Percentiles rank a stretch among this genome's conserved stretches.
Evolutionary conservation across 1,140 invertebrate species (phyloP).

Genomic region (Solen grandis): DNA sequence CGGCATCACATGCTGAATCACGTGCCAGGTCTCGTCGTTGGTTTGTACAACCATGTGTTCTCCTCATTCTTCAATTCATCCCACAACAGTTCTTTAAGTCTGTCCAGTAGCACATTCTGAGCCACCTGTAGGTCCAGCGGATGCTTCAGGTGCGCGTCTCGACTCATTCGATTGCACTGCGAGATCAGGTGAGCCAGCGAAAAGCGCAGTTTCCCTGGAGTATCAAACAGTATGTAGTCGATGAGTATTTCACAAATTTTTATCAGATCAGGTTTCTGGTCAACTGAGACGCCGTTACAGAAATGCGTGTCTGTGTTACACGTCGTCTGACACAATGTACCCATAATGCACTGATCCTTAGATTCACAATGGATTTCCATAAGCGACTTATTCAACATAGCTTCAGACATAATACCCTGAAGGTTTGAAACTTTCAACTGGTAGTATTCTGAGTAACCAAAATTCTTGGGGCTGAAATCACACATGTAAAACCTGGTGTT

Average conservation of each 20-base stretch:
- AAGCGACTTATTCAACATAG: conserved; percentile 51
- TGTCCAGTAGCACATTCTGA: conserved; percentile 43
- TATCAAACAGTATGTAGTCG: conserved; percentile 71
- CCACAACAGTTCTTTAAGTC: conserved; percentile 59
- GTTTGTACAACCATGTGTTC: conserved; percentile 49
- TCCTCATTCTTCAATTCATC: conserved; percentile 61
- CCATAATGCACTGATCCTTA: conserved; percentile 66
- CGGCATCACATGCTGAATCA: too few relatives aligned
- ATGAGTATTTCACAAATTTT: conserved; percentile 68
- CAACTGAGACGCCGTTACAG: conserved; percentile 61
- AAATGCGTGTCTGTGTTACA: conserved; percentile 58
- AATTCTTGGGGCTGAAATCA: conserved; percentile 62
- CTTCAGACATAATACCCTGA: conserved; percentile 59
- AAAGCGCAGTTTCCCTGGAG: conserved; percentile 54
- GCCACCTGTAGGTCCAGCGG: not conserved
- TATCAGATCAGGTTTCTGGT: conserved; percentile 55
- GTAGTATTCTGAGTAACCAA: conserved; percentile 65
- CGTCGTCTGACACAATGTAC: conserved; percentile 60
- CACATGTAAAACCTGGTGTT: conserved; percentile 72
- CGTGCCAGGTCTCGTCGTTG: conserved; percentile 37
- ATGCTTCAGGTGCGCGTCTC: conserved; percentile 7
- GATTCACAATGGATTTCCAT: conserved; percentile 53
- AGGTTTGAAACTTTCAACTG: conserved; percentile 64
- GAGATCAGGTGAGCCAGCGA: conserved; percentile 48
- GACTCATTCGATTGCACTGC: conserved; percentile 46